Conservation (phyloP, 2,113 vertebrate genomes). For the Alouatta palliata region DNA sequence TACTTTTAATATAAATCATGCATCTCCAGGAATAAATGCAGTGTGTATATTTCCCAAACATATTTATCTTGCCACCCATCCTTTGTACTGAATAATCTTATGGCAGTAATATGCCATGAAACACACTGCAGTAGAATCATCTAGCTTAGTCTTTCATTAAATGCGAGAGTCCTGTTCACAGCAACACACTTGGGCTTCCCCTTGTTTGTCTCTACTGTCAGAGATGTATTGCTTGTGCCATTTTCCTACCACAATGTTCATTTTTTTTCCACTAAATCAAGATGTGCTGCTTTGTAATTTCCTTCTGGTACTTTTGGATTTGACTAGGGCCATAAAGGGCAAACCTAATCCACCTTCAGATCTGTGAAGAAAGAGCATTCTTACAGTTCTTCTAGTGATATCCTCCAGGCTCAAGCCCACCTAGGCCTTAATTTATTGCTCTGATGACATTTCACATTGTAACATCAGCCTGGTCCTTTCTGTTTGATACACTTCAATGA, state of each 20-base stretch:
- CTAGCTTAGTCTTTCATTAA: background rate
- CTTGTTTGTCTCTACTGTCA: background rate
- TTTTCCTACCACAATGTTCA: background rate
- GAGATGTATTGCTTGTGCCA: background rate
- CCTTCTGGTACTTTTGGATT: background rate
- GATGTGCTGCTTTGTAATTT: background rate
- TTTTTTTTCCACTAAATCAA: background rate
- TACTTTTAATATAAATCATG: background rate
- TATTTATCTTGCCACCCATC: background rate
- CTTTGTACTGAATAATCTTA: background rate
- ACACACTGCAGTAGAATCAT: background rate
- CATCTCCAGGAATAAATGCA: background rate
- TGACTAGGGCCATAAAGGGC: background rate
- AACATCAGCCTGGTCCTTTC: background rate
- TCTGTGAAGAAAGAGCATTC: background rate
- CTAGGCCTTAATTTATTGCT: background rate
- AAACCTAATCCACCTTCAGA: conserved; percentile 24
- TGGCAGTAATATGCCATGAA: background rate
- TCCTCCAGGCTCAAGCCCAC: background rate
- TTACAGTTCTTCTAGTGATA: background rate
- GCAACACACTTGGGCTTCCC: background rate
- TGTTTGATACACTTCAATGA: background rate
- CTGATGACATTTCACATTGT: background rate
- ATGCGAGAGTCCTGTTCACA: background rate
- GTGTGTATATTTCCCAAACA: background rate